Evolutionary conservation across 2,113 vertebrate species (phyloP).

Genomic region (Agapornis roseicollis): DNA sequence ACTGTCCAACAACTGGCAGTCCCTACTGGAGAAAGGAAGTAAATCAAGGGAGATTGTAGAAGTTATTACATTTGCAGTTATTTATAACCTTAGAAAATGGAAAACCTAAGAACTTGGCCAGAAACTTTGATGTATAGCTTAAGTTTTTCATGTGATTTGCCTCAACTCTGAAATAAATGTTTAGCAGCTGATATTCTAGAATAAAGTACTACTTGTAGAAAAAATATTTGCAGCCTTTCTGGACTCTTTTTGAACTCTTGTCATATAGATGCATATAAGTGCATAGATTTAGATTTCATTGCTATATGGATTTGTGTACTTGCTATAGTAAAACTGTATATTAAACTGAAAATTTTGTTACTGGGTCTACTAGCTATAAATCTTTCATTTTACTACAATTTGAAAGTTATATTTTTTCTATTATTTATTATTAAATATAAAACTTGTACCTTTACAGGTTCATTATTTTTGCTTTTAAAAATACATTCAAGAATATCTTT

Average conservation of each 20-base stretch:
- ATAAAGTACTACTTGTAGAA: background rate
- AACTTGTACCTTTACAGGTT: background rate
- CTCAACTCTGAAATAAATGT: background rate
- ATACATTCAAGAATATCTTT: background rate
- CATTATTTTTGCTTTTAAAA: background rate
- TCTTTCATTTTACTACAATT: background rate
- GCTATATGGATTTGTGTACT: background rate
- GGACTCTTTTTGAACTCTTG: background rate
- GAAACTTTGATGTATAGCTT: background rate
- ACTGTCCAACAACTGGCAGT: background rate
- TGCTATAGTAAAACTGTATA: background rate
- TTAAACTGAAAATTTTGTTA: background rate
- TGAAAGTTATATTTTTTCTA: background rate
- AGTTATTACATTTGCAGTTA: constrained; percentile 10
- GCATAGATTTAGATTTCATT: background rate
- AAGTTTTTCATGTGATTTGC: background rate
- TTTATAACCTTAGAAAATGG: constrained; percentile 37
- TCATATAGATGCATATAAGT: background rate
- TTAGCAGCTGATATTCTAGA: background rate
- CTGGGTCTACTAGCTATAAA: background rate
- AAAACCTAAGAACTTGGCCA: background rate
- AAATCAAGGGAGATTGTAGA: constrained; percentile 18
- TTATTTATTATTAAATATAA: background rate
- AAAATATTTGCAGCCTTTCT: background rate
- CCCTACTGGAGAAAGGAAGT: background rate